These are phyloP conservation scores for Mystacides longicornis DNA, from an alignment of 2,888 invertebrate species.

Conservation along the genomic window DNA sequence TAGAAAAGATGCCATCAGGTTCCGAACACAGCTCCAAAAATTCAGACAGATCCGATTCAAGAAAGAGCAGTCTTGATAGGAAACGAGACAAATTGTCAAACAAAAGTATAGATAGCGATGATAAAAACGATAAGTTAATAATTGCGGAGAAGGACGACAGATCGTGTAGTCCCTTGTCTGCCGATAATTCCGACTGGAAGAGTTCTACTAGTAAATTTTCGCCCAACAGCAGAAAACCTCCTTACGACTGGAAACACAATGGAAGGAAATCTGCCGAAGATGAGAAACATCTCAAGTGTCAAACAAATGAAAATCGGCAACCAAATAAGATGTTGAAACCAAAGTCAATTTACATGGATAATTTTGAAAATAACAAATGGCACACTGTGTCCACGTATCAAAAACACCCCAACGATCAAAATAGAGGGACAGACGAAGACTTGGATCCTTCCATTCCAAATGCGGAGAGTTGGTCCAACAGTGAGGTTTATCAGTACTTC, in stretches of 20 bases:
- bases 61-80: constrained; percentile 16
- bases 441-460: constrained; percentile 68
- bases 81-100: constrained; percentile 18
- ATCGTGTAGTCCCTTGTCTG: constrained; percentile 17
- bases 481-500: constrained; percentile 78
- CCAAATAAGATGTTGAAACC: constrained; percentile 6
- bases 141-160: constrained; percentile 17
- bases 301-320: background rate
- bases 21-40: constrained; percentile 23
- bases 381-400: constrained; percentile 12
- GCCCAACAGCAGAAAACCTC: background rate
- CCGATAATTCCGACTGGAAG: constrained; percentile 20
- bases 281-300: constrained; percentile 8
- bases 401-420: constrained; percentile 17
- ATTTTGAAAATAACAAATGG: constrained; percentile 16
- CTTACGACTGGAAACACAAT: constrained; percentile 18
- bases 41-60: constrained; percentile 23
- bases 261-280: constrained; percentile 10
- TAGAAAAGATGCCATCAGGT: constrained; percentile 17
- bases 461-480: constrained; percentile 72
- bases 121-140: constrained; percentile 17
- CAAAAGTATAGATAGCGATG: constrained; percentile 22
- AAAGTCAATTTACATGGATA: constrained; percentile 21
- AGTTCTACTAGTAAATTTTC: constrained; percentile 10
- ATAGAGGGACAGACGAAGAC: constrained; percentile 31